Base-by-base conservation (phyloP, 2,113 vertebrate genomes). In the Arenaria interpres region DNA sequence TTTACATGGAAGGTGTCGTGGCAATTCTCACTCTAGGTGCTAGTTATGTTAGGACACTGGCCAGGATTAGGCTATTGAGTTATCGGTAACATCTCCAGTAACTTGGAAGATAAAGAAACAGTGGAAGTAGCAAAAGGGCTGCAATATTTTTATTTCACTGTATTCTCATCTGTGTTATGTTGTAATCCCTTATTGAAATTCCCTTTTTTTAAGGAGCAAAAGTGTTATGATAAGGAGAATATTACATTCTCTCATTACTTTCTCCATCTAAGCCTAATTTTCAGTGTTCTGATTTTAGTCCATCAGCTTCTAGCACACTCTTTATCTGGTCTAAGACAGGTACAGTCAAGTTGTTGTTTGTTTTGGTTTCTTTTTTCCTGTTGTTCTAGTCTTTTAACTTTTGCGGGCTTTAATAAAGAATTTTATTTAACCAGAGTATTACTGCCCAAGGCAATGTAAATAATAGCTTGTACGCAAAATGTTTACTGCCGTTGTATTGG, bases 1-100 rank as follows among this genome's bases (percentile, higher is more conserved):
- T 59, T 48, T 9, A 12, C 4, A 4, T 32, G 17, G 14, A 13
- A 76, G 13, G 10, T 81, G 25, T 24, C 0, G 0, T 39, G 48
- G 30, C 39, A 74, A 11, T 37, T 86, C 4, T 53, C 5, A 18
- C 8, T 32, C 41, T 18, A 22, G 6, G 39, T 57, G 10, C 48
- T 48, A 48, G 11, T 48, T 48, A 48, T 62, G 23, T 50, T 60
- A 25, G 25, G 48, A 46, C 28, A 10, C 15, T 28, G 17, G 37
- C 21, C 21, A 45, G n/a, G 22, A 50, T 67, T 86, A 63, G 37
- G 30, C n/a, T 67, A 2, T 3, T 33, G 75, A 48, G 23, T 23
- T 48, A 48, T 23, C 48, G 12, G 12, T 23, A 22, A 48, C 22
- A 23, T 48, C 22, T 48, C 48, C 22, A 23, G 48, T 48, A 48